phyloP scores from a whole-genome alignment of 2,888 invertebrate species.

The Parnassius apollo region DNA sequence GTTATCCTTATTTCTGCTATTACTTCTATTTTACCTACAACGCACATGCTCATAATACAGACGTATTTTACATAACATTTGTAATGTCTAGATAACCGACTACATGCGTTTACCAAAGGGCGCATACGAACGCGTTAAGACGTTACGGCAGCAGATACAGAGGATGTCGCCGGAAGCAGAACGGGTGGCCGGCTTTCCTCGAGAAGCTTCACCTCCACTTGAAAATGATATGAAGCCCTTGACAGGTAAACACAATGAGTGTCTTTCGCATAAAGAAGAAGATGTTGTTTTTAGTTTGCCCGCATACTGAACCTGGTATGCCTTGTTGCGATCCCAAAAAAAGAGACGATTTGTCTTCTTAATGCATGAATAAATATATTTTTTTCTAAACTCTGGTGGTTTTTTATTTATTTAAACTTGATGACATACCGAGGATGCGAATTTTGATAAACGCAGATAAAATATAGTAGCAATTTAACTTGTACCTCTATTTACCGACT shows the following conservation, averaged over 20 bases:
- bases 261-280: conserved; percentile 51
- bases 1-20: no score
- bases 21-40: no score
- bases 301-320: conserved; percentile 49
- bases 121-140: conserved; percentile 60
- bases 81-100: conserved; percentile 52
- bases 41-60: no score
- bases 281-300: conserved; percentile 68
- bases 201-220: conserved; percentile 41
- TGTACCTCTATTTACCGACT: no score
- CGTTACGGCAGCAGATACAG: conserved; percentile 55
- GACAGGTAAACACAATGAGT: conserved; percentile 47
- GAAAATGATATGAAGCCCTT: conserved; percentile 45
- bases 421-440: no score
- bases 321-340: conserved; percentile 60
- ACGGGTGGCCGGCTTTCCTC: conserved; percentile 49
- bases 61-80: no score
- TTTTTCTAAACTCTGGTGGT: no score
- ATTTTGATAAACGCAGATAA: no score
- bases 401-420: no score
- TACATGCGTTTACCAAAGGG: conserved; percentile 63
- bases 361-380: no score
- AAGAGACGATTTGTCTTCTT: conserved; percentile 15
- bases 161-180: conserved; percentile 65
- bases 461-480: no score